These are phyloP conservation scores for Falco naumanni DNA, from an alignment of 2,797 vertebrate genomes.

Conservation along the genomic window DNA sequence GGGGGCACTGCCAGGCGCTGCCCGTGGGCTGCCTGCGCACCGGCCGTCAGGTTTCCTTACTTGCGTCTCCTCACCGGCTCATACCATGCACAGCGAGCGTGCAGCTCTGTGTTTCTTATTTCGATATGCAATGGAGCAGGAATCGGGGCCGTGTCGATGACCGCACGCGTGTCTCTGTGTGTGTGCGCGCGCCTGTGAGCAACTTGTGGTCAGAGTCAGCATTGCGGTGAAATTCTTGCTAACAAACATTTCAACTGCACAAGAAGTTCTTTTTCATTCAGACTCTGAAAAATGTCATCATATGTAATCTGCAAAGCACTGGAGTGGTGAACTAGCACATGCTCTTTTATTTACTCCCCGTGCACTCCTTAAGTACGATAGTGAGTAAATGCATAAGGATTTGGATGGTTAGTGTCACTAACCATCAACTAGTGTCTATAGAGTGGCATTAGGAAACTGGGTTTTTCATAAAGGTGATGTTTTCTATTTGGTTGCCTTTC, in stretches of 20 bases:
- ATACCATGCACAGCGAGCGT: rapidly evolving
- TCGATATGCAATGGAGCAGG: rapidly evolving
- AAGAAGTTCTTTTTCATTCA: not conserved
- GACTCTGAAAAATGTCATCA: not conserved
- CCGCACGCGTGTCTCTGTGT: rapidly evolving
- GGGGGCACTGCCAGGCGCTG: no score
- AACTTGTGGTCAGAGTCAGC: not conserved
- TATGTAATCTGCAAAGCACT: not conserved
- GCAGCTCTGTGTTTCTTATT: no score
- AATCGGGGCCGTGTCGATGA: rapidly evolving
- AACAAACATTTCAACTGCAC: not conserved
- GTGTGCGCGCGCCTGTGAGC: not conserved
- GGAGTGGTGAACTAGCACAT: no score
- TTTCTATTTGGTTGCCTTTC: not conserved
- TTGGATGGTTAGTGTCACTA: not conserved
- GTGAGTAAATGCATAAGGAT: not conserved
- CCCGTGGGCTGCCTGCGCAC: no score
- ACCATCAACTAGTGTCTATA: not conserved
- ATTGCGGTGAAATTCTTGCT: rapidly evolving
- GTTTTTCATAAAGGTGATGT: not conserved
- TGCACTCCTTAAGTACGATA: rapidly evolving
- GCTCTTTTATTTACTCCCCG: not conserved
- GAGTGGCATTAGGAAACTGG: not conserved
- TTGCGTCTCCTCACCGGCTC: rapidly evolving
- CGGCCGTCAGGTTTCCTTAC: rapidly evolving